Conservation (phyloP, 2,797 vertebrate species). For the Paratrypauchen microcephalus region DNA sequence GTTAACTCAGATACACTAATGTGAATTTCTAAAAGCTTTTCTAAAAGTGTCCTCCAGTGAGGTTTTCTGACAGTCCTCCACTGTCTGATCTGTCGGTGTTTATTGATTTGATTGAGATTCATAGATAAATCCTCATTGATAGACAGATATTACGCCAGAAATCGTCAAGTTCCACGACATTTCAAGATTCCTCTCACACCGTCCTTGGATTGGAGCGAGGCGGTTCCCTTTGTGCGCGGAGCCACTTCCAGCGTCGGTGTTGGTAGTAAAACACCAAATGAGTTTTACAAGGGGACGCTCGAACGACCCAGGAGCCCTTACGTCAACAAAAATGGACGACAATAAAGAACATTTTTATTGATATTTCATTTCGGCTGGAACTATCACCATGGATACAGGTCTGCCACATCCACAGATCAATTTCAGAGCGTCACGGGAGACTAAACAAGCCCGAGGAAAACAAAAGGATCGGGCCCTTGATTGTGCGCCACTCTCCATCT, state of each 20-base stretch:
- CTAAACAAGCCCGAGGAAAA: slow-evolving; percentile 67
- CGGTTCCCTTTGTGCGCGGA: too few species aligned
- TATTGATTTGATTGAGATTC: too few species aligned
- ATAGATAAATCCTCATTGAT: too few species aligned
- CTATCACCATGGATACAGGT: slow-evolving; percentile 52
- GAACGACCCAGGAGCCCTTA: slow-evolving; percentile 13
- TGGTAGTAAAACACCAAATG: neutral
- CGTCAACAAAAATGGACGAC: slow-evolving; percentile 20
- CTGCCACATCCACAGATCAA: slow-evolving; percentile 53
- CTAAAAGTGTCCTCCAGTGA: too few species aligned
- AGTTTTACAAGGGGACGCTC: slow-evolving; percentile 10
- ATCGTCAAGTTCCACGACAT: too few species aligned
- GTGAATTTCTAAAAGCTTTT: too few species aligned
- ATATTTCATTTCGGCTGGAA: slow-evolving; percentile 56
- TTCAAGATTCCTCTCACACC: too few species aligned
- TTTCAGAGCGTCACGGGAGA: slow-evolving; percentile 64
- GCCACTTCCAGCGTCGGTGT: neutral
- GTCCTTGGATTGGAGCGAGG: too few species aligned
- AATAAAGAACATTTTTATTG: slow-evolving; percentile 50
- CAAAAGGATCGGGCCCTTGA: slow-evolving; percentile 59
- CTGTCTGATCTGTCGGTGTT: too few species aligned
- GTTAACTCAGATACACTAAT: too few species aligned
- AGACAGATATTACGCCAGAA: too few species aligned
- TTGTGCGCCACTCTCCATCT: slow-evolving; percentile 25
- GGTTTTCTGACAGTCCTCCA: too few species aligned